Evolutionary conservation across 2,888 invertebrate genomes (phyloP).

Genomic region (Girardia tigrina): DNA sequence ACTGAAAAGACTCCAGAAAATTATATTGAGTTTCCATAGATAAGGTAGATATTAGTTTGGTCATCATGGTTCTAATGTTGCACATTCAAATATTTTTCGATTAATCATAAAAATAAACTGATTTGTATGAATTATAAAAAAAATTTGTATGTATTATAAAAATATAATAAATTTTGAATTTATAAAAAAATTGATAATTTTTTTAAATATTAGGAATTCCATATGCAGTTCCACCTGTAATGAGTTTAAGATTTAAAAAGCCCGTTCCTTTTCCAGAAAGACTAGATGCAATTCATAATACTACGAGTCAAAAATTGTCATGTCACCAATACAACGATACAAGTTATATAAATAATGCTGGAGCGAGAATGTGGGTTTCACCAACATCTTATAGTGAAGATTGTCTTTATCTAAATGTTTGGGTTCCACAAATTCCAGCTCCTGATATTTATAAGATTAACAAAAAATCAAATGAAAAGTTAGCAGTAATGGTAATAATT

Average conservation of each 20-base stretch:
- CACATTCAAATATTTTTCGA: too few species aligned
- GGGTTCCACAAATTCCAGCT: constrained; percentile 55
- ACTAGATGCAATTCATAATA: neutral
- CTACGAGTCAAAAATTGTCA: neutral
- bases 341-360: constrained; percentile 15
- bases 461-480: neutral
- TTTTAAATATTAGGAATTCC: constrained; percentile 76
- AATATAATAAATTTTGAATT: too few species aligned
- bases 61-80: too few species aligned
- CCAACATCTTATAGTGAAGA: constrained; percentile 85
- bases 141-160: too few species aligned
- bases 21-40: too few species aligned
- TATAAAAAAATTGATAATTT: constrained; percentile 61
- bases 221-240: constrained; percentile 77
- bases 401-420: constrained; percentile 82
- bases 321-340: constrained; percentile 29
- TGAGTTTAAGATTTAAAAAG: constrained; percentile 64
- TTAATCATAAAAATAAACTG: too few species aligned
- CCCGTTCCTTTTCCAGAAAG: constrained; percentile 71
- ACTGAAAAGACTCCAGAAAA: too few species aligned
- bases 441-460: neutral
- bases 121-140: too few species aligned
- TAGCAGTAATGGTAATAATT: constrained; percentile 17
- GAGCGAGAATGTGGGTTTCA: constrained; percentile 71
- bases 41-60: too few species aligned